These are phyloP conservation scores for Omphaloscelis lunosa DNA, from an alignment of 2,888 invertebrate genomes.

Conservation along the genomic window DNA sequence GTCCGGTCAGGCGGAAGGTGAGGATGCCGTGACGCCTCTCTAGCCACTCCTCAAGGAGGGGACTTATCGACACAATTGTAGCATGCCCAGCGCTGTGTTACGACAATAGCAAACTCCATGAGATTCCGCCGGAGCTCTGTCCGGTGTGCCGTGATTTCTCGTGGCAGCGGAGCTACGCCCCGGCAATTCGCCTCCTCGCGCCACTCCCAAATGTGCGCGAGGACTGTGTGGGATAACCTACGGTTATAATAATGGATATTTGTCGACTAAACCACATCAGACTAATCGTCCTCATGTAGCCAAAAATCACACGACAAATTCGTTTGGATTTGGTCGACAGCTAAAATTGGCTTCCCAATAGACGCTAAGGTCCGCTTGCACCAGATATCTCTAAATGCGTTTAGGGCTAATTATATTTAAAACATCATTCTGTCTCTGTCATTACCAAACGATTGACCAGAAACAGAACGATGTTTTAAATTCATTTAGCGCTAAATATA, in stretches of 20 bases:
- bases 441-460: background rate
- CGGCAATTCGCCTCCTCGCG: no score
- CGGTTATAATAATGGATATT: background rate
- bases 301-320: background rate
- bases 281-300: background rate
- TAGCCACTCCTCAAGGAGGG: no score
- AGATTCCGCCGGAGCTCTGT: no score
- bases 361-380: background rate
- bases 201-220: no score
- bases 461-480: background rate
- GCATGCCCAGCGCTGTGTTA: no score
- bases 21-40: no score
- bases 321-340: background rate
- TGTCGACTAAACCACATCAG: background rate
- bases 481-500: background rate
- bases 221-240: background rate
- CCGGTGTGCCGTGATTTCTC: no score
- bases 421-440: background rate
- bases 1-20: no score
- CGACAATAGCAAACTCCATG: no score
- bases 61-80: no score
- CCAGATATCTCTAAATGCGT: background rate
- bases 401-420: background rate
- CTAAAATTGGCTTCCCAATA: background rate
- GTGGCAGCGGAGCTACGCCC: no score